Percentiles rank a stretch among this genome's conserved stretches.
phyloP scores from a whole-genome alignment of 2,113 vertebrate species.

The Poecile atricapillus region DNA sequence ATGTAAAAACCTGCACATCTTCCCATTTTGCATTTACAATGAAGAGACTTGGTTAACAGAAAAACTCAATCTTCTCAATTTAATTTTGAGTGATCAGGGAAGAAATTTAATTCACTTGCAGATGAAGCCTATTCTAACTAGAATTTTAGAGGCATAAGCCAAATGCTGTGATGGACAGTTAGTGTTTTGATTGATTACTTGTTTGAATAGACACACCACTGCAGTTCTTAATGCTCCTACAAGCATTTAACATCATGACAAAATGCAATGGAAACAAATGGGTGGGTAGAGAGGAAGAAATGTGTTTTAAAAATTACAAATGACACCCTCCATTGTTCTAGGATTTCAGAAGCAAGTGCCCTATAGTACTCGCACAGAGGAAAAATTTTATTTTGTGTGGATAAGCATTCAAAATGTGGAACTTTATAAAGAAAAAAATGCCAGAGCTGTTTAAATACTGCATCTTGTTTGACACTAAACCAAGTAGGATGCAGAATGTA shows the following conservation, averaged over 20 bases:
- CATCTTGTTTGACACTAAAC: background rate
- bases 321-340: background rate
- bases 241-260: background rate
- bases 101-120: background rate
- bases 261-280: conserved; percentile 6
- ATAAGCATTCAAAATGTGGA: background rate
- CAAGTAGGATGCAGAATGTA: background rate
- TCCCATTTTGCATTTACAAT: background rate
- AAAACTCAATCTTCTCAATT: background rate
- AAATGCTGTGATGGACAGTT: background rate
- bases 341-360: background rate
- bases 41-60: background rate
- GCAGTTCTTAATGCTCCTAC: background rate
- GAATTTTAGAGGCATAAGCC: background rate
- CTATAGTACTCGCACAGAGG: background rate
- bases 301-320: background rate
- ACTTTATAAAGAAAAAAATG: background rate
- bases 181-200: background rate
- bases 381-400: background rate
- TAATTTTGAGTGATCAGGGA: background rate
- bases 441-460: background rate
- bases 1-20: background rate
- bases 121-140: background rate
- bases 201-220: background rate
- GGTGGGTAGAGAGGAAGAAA: background rate